Evolutionary conservation across 2,888 invertebrate species (phyloP).

Genomic region (Dicycla oo): DNA sequence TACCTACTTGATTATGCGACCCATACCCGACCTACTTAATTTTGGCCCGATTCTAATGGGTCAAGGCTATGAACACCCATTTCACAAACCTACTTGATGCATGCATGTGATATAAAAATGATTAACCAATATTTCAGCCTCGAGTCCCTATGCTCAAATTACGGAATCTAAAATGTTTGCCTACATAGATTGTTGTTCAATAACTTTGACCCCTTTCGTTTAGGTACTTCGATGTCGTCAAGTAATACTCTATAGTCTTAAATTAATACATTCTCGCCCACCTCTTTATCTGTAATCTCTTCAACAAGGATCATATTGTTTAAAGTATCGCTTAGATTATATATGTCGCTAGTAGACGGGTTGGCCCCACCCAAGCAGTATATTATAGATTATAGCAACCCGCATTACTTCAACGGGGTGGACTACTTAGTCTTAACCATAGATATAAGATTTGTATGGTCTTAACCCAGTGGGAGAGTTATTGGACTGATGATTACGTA

Average conservation of each 20-base stretch:
- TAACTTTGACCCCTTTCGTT: neutral
- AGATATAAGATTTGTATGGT: no score
- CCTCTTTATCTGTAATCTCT: neutral
- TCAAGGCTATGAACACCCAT: constrained; percentile 36
- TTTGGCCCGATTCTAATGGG: constrained; percentile 42
- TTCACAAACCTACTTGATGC: constrained; percentile 22
- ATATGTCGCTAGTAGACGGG: constrained; percentile 12
- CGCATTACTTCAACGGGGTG: neutral
- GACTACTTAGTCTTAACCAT: neutral
- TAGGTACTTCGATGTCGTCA: neutral
- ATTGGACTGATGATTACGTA: no score
- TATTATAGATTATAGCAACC: neutral
- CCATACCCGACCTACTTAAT: constrained; percentile 26
- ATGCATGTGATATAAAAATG: constrained; percentile 28
- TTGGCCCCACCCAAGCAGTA: constrained; percentile 11
- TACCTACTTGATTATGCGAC: constrained; percentile 29
- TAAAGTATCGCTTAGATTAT: neutral
- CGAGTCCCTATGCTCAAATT: neutral
- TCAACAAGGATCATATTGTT: neutral
- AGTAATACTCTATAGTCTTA: neutral
- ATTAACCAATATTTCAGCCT: neutral
- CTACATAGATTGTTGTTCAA: neutral
- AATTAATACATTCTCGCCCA: neutral
- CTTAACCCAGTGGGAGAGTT: neutral
- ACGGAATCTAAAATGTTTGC: neutral